Percentiles rank a stretch among this genome's conserved stretches.
phyloP scores from a whole-genome alignment of 2,888 invertebrate species.

The Ferrisia virgata region DNA sequence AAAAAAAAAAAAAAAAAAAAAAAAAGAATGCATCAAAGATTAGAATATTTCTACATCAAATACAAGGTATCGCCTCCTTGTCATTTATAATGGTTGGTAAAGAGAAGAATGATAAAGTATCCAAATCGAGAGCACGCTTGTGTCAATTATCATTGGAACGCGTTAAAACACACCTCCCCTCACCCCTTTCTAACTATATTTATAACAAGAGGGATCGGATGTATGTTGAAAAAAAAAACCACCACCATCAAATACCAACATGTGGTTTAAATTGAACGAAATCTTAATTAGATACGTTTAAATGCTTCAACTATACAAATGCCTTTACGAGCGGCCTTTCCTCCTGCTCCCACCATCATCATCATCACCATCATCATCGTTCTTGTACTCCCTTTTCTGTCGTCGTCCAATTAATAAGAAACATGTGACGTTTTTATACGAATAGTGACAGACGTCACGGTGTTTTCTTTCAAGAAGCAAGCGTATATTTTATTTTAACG shows the following conservation, averaged over 20 bases:
- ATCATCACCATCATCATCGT: too few relatives aligned
- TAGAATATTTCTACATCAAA: too few relatives aligned
- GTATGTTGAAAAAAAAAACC: background rate
- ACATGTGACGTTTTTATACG: background rate
- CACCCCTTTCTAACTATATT: background rate
- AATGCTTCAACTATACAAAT: background rate
- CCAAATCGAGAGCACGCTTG: background rate
- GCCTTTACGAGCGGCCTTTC: background rate
- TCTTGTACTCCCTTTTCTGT: too few relatives aligned
- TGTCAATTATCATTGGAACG: background rate
- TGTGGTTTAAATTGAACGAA: background rate
- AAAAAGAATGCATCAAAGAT: too few relatives aligned
- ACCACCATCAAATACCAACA: background rate
- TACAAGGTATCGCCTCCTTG: too few relatives aligned
- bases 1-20: too few relatives aligned
- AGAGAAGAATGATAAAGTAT: too few relatives aligned
- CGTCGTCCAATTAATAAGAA: background rate
- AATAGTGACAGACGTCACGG: slow-evolving; percentile 11
- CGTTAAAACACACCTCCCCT: background rate
- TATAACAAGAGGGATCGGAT: background rate
- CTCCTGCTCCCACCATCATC: background rate
- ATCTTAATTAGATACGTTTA: background rate
- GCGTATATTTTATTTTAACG: background rate
- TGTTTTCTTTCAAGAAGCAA: background rate
- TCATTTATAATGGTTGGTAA: too few relatives aligned